A percentile compares a stretch with the other conserved stretches of the same genome.
These are phyloP conservation scores for Pedetes capensis DNA, from an alignment of 2,113 vertebrate genomes.

Conservation along the genomic window DNA sequence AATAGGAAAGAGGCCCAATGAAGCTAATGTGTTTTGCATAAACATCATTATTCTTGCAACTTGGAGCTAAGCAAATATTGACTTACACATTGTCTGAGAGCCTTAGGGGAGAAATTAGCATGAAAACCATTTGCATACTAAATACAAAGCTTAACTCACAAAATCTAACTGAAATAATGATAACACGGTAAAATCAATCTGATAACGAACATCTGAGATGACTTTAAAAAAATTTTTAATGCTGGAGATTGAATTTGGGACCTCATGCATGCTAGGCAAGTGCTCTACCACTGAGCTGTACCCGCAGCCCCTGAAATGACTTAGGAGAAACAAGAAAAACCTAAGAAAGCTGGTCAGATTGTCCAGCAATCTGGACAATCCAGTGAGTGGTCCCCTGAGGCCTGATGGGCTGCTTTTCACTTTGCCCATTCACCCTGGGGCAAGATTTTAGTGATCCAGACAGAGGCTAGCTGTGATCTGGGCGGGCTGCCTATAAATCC, in stretches of 20 bases:
- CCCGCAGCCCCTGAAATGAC: neutral
- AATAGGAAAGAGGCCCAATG: neutral
- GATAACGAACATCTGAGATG: neutral
- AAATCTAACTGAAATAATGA: neutral
- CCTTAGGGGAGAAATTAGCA: conserved; percentile 23
- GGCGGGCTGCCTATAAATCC: neutral
- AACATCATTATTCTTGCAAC: conserved; percentile 26
- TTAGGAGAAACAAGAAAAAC: neutral
- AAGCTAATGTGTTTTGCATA: conserved; percentile 32
- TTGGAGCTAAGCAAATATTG: conserved; percentile 45
- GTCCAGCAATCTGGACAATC: too few species aligned
- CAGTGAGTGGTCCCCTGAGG: too few species aligned
- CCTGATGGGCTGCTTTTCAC: too few species aligned
- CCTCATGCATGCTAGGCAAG: too few species aligned
- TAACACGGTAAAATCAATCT: neutral
- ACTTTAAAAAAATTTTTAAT: too few species aligned
- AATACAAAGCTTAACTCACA: conserved; percentile 34
- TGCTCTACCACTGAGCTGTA: too few species aligned
- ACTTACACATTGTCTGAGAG: neutral
- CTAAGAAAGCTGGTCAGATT: neutral
- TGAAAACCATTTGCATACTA: conserved; percentile 47
- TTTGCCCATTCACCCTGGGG: neutral
- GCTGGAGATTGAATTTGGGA: too few species aligned
- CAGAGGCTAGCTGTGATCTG: neutral
- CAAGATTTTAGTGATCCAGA: neutral